A percentile compares a stretch with the other conserved stretches of the same genome.
Conservation (phyloP, 2,797 vertebrate genomes). For the Enteromius treurensis region DNA sequence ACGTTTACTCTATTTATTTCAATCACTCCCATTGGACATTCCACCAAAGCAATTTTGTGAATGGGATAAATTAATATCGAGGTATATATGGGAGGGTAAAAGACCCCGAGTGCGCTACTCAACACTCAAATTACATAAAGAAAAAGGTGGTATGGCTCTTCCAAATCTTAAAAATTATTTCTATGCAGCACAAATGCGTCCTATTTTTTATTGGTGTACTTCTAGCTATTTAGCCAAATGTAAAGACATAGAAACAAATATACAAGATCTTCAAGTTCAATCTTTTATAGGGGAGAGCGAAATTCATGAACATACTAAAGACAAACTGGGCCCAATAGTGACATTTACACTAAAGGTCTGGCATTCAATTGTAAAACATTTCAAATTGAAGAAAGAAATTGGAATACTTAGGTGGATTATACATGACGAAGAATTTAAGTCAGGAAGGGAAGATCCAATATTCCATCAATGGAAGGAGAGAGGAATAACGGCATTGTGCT, state of each 20-base stretch:
- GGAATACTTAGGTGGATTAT: background rate
- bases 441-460: conserved; percentile 10
- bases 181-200: too few species aligned
- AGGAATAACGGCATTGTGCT: too few species aligned
- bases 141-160: too few species aligned
- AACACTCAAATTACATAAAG: background rate
- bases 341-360: conserved; percentile 21
- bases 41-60: too few species aligned
- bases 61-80: too few species aligned
- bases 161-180: too few species aligned
- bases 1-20: background rate
- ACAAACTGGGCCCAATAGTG: conserved; percentile 19
- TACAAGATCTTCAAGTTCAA: background rate
- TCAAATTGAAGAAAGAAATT: conserved; percentile 4
- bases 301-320: background rate
- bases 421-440: conserved; percentile 22
- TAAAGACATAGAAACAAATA: background rate
- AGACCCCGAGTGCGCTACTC: background rate
- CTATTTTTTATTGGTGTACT: too few species aligned
- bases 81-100: too few species aligned
- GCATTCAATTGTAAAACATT: background rate
- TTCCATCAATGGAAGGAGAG: background rate
- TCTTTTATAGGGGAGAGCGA: background rate
- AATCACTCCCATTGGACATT: too few species aligned
- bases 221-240: too few species aligned